Conservation (phyloP, 2,797 vertebrate genomes). For the Hydrophis major region DNA sequence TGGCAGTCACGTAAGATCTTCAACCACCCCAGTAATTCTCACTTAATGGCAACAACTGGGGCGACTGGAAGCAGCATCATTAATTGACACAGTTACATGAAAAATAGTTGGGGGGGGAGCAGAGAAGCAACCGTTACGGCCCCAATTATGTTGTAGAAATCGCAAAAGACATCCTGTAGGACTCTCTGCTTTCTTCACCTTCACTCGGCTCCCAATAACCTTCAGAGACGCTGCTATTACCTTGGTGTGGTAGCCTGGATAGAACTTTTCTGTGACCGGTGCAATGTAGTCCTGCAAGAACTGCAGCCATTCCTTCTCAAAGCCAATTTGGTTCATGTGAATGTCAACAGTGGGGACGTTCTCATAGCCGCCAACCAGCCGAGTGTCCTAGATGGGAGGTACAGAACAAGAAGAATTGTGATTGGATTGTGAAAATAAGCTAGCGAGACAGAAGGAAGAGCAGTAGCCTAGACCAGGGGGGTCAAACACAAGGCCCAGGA, state of each 20-base stretch:
- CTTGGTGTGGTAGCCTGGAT: slow-evolving; percentile 87
- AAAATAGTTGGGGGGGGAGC: not conserved
- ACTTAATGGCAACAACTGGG: not conserved
- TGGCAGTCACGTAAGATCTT: not conserved
- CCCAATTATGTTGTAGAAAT: not conserved
- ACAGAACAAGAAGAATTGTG: not conserved
- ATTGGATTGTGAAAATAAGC: not conserved
- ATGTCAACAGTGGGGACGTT: slow-evolving; percentile 88
- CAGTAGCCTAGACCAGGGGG: not conserved
- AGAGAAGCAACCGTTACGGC: fast-evolving
- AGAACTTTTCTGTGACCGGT: slow-evolving; percentile 84
- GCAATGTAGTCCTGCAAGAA: slow-evolving; percentile 82
- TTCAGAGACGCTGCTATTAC: slow-evolving; percentile 48
- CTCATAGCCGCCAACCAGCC: slow-evolving; percentile 84
- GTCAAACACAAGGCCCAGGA: too few species aligned
- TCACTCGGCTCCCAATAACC: not conserved
- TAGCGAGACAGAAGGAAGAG: not conserved
- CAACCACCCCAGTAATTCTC: not conserved
- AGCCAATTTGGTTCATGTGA: slow-evolving; percentile 87
- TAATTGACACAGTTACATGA: not conserved
- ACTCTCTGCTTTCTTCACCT: not conserved
- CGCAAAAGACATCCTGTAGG: not conserved
- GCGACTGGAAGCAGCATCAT: not conserved
- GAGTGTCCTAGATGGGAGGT: slow-evolving; percentile 73
- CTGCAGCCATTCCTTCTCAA: slow-evolving; percentile 87